Conservation (phyloP, 2,888 invertebrate species). For the Sabatieria punctata region DNA sequence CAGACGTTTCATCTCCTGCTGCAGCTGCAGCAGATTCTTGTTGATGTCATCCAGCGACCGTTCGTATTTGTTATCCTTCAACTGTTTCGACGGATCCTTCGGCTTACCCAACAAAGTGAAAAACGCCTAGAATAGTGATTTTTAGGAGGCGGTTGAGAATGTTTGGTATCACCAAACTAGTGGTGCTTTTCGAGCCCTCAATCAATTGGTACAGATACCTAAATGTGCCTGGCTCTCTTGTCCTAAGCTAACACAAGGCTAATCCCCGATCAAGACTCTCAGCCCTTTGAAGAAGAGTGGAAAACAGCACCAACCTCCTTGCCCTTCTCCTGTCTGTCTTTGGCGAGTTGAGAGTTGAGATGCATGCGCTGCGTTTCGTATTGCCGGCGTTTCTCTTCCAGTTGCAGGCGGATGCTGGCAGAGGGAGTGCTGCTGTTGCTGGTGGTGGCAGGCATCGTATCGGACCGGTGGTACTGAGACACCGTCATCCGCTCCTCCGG, state of each 20-base stretch:
- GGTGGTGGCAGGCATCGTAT: slow-evolving; percentile 16
- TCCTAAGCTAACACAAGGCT: too few species aligned
- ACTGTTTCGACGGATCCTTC: not conserved
- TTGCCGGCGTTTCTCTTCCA: slow-evolving; percentile 25
- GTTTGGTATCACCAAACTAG: too few species aligned
- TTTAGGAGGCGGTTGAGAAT: too few species aligned
- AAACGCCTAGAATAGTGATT: too few species aligned
- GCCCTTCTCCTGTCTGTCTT: slow-evolving; percentile 16
- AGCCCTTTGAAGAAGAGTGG: not conserved
- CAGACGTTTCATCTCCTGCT: slow-evolving; percentile 7
- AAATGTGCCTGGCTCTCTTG: too few species aligned
- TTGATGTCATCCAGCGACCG: not conserved
- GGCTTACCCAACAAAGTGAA: slow-evolving; percentile 21
- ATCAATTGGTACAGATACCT: too few species aligned
- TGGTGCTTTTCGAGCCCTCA: too few species aligned
- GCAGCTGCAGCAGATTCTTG: not conserved
- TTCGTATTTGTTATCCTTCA: not conserved
- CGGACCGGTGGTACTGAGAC: not conserved
- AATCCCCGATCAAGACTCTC: too few species aligned
- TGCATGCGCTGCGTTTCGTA: slow-evolving; percentile 4
- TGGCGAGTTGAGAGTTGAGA: not conserved
- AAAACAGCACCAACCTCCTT: slow-evolving; percentile 20
- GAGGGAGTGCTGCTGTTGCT: not conserved
- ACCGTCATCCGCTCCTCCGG: slow-evolving; percentile 7
- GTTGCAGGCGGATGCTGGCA: slow-evolving; percentile 21